A percentile compares a stretch with the other conserved stretches of the same genome.
Evolutionary conservation across 2,797 vertebrate species (phyloP).

Genomic region (Acestrorhynchus altus): DNA sequence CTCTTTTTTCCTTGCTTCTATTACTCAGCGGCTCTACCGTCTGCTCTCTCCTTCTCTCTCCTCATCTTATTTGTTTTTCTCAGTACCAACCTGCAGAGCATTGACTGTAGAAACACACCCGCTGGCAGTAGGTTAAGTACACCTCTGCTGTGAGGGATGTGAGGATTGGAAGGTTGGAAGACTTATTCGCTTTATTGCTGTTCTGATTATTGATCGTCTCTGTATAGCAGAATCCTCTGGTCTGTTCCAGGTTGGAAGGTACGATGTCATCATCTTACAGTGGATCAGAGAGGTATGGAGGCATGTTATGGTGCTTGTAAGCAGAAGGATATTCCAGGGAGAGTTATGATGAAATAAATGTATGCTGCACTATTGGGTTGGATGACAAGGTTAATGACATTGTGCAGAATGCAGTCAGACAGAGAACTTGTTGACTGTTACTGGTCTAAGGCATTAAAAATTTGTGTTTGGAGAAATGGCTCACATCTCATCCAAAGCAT

Average conservation of each 20-base stretch:
- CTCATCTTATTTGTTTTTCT: slow-evolving; percentile 40
- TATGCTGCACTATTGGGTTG: background rate
- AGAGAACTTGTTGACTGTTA: background rate
- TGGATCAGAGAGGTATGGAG: slow-evolving; percentile 34
- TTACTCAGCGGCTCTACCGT: slow-evolving; percentile 24
- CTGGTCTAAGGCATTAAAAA: background rate
- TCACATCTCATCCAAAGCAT: background rate
- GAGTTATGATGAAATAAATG: slow-evolving; percentile 11
- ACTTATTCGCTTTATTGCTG: background rate
- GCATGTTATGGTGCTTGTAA: slow-evolving; percentile 13
- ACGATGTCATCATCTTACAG: slow-evolving; percentile 34
- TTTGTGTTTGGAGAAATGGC: background rate
- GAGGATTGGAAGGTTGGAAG: slow-evolving; percentile 19
- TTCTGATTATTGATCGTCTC: slow-evolving; percentile 14
- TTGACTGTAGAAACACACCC: slow-evolving; percentile 40
- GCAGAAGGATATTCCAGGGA: slow-evolving; percentile 9
- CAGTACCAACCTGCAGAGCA: slow-evolving; percentile 35
- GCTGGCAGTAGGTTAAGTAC: slow-evolving; percentile 16
- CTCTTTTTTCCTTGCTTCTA: slow-evolving; percentile 23
- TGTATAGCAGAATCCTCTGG: slow-evolving; percentile 31
- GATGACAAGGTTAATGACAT: background rate
- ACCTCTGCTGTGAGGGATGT: slow-evolving; percentile 18
- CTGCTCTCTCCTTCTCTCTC: slow-evolving; percentile 3
- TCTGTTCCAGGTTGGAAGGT: slow-evolving; percentile 36
- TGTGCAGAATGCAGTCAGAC: background rate